A percentile compares a stretch with the other conserved stretches of the same genome.
Conservation (phyloP, 2,797 vertebrate species). For the Salarias fasciatus region DNA sequence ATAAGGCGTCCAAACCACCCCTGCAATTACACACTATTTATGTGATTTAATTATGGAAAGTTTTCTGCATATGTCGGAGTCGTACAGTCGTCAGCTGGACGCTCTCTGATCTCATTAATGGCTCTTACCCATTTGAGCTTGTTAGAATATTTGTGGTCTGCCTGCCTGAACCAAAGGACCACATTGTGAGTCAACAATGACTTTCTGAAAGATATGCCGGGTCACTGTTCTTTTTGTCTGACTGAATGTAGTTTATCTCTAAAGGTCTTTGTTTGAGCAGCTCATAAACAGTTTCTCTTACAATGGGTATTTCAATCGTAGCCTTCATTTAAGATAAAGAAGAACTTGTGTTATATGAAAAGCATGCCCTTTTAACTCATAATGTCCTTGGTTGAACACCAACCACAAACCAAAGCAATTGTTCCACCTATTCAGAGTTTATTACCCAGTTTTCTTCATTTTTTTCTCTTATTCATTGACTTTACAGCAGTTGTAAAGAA, state of each 20-base stretch:
- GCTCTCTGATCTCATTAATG: not conserved
- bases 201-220: slow-evolving; percentile 10
- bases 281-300: slow-evolving; percentile 13
- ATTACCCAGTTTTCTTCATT: slow-evolving; percentile 1
- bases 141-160: not conserved
- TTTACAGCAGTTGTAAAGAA: slow-evolving; percentile 4
- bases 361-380: slow-evolving; percentile 18
- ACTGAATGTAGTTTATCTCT: slow-evolving; percentile 29
- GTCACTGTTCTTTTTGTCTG: slow-evolving; percentile 11
- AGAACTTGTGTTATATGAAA: slow-evolving; percentile 15
- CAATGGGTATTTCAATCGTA: slow-evolving; percentile 19
- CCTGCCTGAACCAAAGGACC: slow-evolving; percentile 16
- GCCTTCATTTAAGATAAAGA: slow-evolving; percentile 17
- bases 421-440: slow-evolving; percentile 13
- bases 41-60: not conserved
- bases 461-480: slow-evolving; percentile 13
- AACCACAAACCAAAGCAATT: slow-evolving; percentile 30
- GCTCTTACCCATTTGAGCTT: not conserved
- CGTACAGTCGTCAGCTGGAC: not conserved
- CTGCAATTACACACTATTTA: not conserved
- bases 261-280: slow-evolving; percentile 15
- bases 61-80: not conserved
- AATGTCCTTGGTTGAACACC: slow-evolving; percentile 34
- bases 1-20: not conserved
- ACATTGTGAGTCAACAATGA: not conserved